phyloP scores from a whole-genome alignment of 2,797 vertebrate species.

The Yasuhikotakia modesta region DNA sequence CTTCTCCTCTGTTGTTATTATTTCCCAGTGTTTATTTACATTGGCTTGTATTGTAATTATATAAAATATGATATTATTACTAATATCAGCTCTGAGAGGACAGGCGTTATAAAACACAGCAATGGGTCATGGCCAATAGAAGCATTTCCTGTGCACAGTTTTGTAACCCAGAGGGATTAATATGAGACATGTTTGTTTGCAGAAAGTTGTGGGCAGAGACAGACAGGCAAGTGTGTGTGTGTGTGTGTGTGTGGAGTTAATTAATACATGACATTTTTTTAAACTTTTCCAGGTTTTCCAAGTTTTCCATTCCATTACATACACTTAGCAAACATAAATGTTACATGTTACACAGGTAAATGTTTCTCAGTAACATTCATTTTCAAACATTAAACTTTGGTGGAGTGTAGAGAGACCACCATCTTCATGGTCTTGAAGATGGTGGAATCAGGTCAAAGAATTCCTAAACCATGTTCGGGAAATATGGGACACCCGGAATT shows the following conservation, averaged over 20 bases:
- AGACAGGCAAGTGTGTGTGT: constrained; percentile 1
- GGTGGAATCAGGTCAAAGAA: constrained; percentile 56
- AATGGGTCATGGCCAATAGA: constrained; percentile 27
- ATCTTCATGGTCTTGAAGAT: constrained; percentile 25
- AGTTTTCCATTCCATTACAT: no score
- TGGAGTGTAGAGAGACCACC: background rate
- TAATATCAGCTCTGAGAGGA: background rate
- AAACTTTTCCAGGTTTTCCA: no score
- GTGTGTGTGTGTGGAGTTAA: no score
- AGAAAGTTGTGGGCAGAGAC: constrained; percentile 6
- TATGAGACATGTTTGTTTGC: constrained; percentile 21
- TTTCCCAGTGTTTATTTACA: background rate
- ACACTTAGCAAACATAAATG: background rate
- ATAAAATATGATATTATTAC: background rate
- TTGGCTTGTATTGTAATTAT: background rate
- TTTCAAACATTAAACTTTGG: background rate
- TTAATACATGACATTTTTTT: no score
- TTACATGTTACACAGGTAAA: background rate
- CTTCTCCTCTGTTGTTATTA: background rate
- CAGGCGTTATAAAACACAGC: background rate
- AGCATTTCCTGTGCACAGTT: constrained; percentile 54
- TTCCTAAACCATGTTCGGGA: constrained; percentile 57
- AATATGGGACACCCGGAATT: constrained; percentile 61
- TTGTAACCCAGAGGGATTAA: constrained; percentile 44
- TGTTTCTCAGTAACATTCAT: background rate